These are phyloP conservation scores for Polymixis flavicincta DNA, from an alignment of 2,888 invertebrate species.

Conservation along the genomic window DNA sequence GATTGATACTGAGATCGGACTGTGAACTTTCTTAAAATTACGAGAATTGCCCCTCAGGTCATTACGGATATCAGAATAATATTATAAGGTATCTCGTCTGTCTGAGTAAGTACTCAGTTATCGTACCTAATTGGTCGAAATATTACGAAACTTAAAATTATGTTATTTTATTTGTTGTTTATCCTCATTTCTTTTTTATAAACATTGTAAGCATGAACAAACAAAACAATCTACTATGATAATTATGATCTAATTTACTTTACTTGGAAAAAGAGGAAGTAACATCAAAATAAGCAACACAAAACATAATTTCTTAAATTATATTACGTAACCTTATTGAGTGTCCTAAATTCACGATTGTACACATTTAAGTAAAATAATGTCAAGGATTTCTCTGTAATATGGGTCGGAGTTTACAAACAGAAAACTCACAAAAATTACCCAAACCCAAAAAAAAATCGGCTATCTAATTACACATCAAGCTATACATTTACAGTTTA, in stretches of 20 bases:
- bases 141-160: background rate
- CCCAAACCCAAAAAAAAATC: background rate
- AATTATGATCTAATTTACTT: conserved; percentile 19
- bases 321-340: background rate
- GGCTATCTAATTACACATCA: background rate
- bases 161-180: background rate
- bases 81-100: background rate
- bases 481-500: no score
- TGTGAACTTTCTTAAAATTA: no score
- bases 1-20: no score
- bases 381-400: background rate
- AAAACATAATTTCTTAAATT: conserved; percentile 31
- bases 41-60: no score
- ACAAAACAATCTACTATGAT: conserved; percentile 23
- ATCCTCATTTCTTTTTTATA: background rate
- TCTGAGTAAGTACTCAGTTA: background rate
- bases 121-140: background rate
- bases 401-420: background rate
- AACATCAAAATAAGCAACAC: conserved; percentile 10
- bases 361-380: background rate
- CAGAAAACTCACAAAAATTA: background rate
- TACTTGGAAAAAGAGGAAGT: conserved; percentile 7
- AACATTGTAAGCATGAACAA: background rate
- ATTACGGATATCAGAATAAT: background rate
- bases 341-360: background rate